Conservation (phyloP, 2,888 invertebrate genomes). For the Fabriciana adippe region DNA sequence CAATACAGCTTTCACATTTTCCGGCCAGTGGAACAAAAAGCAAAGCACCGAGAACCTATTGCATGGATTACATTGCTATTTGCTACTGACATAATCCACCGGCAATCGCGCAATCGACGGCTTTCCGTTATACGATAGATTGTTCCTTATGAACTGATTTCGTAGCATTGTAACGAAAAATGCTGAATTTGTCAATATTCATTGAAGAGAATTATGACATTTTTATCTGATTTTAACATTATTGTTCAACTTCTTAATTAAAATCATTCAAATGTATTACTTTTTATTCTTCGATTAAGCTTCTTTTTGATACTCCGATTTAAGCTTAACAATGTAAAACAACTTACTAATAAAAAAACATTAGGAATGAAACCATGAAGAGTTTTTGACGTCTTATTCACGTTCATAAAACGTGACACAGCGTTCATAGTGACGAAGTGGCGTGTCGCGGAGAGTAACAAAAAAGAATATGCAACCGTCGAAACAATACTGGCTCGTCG, state of each 20-base stretch:
- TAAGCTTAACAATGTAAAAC: too few relatives aligned
- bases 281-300: too few relatives aligned
- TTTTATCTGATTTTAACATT: too few relatives aligned
- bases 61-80: conserved; percentile 16
- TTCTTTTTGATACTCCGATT: too few relatives aligned
- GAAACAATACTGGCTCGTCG: conserved; percentile 15
- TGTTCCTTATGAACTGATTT: background rate
- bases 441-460: conserved; percentile 7
- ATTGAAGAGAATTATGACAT: background rate
- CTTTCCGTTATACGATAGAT: background rate
- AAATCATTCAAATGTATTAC: too few relatives aligned
- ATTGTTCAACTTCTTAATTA: too few relatives aligned
- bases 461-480: background rate
- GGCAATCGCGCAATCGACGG: conserved; percentile 8
- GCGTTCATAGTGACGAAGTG: background rate
- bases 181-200: background rate
- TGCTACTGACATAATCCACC: conserved; percentile 14
- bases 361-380: background rate
- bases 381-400: background rate
- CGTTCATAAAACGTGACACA: background rate
- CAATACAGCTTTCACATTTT: conserved; percentile 13
- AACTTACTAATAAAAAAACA: background rate
- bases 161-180: conserved; percentile 1
- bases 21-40: conserved; percentile 14
- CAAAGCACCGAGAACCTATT: conserved; percentile 7